Evolutionary conservation across 2,113 vertebrate species (phyloP).

Genomic region (Notechis scutatus): DNA sequence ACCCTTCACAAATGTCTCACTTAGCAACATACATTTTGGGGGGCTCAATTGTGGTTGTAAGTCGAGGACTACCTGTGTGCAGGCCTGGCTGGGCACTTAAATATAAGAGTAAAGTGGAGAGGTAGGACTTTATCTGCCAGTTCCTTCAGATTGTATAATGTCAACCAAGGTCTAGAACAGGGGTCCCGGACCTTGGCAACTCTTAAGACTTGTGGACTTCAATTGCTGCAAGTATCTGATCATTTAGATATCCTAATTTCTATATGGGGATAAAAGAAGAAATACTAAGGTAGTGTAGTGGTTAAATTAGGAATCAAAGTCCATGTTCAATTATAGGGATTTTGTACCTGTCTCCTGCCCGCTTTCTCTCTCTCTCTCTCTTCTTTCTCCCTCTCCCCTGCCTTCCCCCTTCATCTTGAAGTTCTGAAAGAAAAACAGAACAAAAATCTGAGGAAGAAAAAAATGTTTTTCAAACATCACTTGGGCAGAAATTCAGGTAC

Average conservation of each 20-base stretch:
- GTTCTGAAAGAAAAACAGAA: not conserved
- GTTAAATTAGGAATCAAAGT: not conserved
- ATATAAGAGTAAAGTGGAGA: not conserved
- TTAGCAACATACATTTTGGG: not conserved
- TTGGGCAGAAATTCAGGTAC: not conserved
- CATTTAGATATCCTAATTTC: not conserved
- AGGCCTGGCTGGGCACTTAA: not conserved
- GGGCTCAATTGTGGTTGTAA: not conserved
- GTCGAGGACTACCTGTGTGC: not conserved
- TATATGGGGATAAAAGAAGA: not conserved
- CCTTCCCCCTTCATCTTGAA: not conserved
- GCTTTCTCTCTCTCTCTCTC: not conserved
- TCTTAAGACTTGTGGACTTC: too few relatives aligned
- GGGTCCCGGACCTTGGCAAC: too few relatives aligned
- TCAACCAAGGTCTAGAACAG: not conserved
- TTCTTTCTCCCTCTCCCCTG: not conserved
- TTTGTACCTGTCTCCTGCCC: not conserved
- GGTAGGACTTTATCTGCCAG: too few relatives aligned
- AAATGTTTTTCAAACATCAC: not conserved
- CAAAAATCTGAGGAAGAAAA: not conserved
- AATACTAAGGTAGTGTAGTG: not conserved
- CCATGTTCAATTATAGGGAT: not conserved
- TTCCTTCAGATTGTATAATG: not conserved
- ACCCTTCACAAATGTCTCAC: not conserved
- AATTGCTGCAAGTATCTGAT: not conserved